phyloP scores from a whole-genome alignment of 2,113 vertebrate genomes.

The Pangasianodon hypophthalmus region DNA sequence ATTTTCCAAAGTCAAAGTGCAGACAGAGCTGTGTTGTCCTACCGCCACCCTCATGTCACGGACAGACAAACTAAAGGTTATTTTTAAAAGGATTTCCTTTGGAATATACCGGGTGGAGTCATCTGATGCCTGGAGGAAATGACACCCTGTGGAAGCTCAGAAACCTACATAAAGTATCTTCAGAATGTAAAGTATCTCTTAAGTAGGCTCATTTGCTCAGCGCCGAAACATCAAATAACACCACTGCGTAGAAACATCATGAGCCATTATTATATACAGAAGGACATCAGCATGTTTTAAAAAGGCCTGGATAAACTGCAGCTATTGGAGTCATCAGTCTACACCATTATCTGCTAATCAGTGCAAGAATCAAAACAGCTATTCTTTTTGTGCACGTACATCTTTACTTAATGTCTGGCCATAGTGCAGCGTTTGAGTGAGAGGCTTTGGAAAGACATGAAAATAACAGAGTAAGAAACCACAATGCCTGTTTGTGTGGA shows the following conservation, averaged over 20 bases:
- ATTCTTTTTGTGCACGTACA: not conserved
- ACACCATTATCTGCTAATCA: not conserved
- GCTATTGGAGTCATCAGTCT: not conserved
- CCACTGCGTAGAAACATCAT: not conserved
- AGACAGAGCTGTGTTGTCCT: not conserved
- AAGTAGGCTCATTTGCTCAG: not conserved
- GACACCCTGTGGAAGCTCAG: conserved; percentile 46
- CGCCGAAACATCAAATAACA: not conserved
- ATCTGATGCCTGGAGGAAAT: conserved; percentile 67
- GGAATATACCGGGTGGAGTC: conserved; percentile 62
- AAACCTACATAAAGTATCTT: not conserved
- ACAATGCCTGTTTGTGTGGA: conserved; percentile 58
- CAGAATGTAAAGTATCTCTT: not conserved
- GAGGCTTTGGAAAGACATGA: conserved; percentile 44
- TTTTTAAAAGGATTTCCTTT: conserved; percentile 61
- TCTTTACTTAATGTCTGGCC: conserved; percentile 2
- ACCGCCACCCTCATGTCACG: not conserved
- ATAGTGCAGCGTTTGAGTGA: conserved; percentile 13
- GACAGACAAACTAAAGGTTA: conserved; percentile 52
- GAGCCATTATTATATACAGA: not conserved
- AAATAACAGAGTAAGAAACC: conserved; percentile 47
- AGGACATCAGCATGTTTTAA: not conserved
- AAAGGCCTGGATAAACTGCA: not conserved
- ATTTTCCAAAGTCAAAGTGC: not conserved
- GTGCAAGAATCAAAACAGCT: conserved; percentile 12